Evolutionary conservation across 2,888 invertebrate genomes (phyloP).

Genomic region (Andrena chrysosceles): DNA sequence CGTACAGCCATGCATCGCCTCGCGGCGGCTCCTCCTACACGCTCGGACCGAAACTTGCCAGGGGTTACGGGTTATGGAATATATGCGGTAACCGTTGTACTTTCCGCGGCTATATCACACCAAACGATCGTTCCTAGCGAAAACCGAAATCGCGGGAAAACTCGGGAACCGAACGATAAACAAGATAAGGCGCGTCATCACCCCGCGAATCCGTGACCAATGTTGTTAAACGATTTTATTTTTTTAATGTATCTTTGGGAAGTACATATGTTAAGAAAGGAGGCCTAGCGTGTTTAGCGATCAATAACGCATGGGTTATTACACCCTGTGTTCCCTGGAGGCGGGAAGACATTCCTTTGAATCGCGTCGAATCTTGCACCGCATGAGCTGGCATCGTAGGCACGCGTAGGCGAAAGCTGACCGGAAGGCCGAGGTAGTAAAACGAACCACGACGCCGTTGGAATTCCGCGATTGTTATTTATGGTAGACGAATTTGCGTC

Average conservation of each 20-base stretch:
- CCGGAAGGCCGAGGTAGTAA: slow-evolving; percentile 7
- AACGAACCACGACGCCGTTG: slow-evolving; percentile 56
- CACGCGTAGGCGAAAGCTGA: background rate
- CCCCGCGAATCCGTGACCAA: slow-evolving; percentile 12
- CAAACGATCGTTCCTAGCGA: slow-evolving; percentile 30
- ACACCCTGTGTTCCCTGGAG: background rate
- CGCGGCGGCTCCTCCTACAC: background rate
- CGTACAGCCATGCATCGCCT: slow-evolving; percentile 18
- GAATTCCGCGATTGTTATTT: slow-evolving; percentile 73
- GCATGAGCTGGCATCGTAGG: background rate
- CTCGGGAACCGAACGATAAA: slow-evolving; percentile 23
- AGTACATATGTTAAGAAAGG: background rate
- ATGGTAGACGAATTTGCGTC: slow-evolving; percentile 74
- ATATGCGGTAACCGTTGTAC: slow-evolving; percentile 25
- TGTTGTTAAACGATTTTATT: no score
- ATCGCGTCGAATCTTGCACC: background rate
- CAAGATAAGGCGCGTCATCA: slow-evolving; percentile 31
- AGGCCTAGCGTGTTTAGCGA: background rate
- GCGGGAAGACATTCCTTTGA: background rate
- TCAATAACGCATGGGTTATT: background rate
- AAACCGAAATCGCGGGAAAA: slow-evolving; percentile 17
- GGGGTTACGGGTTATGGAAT: slow-evolving; percentile 40
- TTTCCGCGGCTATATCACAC: slow-evolving; percentile 23
- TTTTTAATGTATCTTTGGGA: background rate
- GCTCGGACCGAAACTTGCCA: slow-evolving; percentile 35